A percentile compares a stretch with the other conserved stretches of the same genome.
These are phyloP conservation scores for Phylloscopus trochilus DNA, from an alignment of 2,113 vertebrate species.

Conservation along the genomic window DNA sequence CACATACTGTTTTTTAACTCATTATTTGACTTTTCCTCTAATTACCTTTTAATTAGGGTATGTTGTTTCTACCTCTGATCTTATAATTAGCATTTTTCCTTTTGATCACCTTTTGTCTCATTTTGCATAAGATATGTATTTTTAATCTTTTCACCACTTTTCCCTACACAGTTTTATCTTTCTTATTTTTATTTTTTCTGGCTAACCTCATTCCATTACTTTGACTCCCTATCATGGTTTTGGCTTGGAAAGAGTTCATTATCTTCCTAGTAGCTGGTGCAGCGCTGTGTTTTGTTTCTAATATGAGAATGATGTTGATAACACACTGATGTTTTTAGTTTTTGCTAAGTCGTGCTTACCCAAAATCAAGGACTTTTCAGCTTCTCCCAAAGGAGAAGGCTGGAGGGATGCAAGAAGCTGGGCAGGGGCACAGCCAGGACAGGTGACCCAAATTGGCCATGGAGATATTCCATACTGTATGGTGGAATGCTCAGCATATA, in stretches of 20 bases:
- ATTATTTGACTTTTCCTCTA: neutral
- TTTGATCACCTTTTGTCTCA: constrained; percentile 5
- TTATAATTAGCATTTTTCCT: neutral
- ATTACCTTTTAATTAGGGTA: neutral
- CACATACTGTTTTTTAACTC: neutral
- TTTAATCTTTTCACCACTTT: neutral
- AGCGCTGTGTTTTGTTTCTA: neutral
- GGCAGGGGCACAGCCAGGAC: neutral
- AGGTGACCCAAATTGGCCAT: neutral
- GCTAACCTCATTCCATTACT: neutral
- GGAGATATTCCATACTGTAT: neutral
- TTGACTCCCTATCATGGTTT: neutral
- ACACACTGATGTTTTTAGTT: neutral
- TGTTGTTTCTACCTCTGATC: neutral
- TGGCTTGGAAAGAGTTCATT: neutral
- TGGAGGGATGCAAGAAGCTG: neutral
- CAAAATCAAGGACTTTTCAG: neutral
- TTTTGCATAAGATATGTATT: neutral
- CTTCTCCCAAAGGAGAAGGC: neutral
- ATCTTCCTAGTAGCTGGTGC: neutral
- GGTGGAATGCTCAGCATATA: neutral
- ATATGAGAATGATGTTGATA: neutral
- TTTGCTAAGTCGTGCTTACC: neutral
- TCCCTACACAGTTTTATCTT: neutral
- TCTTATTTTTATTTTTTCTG: neutral